Base-by-base conservation (phyloP, 2,113 vertebrate genomes). In the Oriolus oriolus region DNA sequence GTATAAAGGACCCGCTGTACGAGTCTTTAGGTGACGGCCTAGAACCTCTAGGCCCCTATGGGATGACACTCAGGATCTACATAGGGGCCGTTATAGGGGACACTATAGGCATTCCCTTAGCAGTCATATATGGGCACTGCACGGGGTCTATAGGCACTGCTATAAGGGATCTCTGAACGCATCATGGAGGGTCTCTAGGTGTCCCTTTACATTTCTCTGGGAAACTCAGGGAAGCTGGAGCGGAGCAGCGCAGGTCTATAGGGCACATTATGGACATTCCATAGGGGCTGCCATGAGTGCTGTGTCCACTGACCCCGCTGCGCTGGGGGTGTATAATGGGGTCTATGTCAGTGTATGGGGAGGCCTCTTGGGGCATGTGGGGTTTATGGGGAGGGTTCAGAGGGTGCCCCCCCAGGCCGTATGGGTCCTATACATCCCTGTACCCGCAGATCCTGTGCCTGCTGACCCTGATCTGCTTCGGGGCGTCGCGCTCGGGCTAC, bases 41-140 rank as follows among this genome's bases (percentile, higher is more conserved):
- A 20, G 23, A 20, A 26, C 5, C 22, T n/a, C 39, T 16, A 5
- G 39, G 23, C 31, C 70, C 23, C 10, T 35, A 7, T 4, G 19
- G 20, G 11, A 8, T 2, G 7, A 7, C 2, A 1, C 8, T 35
- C 42, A 6, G 27, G 15, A 18, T 6, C 42, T 13, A 3, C 5
- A 31, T 4, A 17, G 44, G 20, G 4, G 6, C 15, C 16, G 1
- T 21, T 11, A 2, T 2, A 31, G 16, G 16, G 16, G 24, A 37
- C 9, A 8, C 57, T 18, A 12, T 1, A 26, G 42, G 33, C 41
- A 7, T 6, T 57, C 6, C 30, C 14, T 8, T 1, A 3, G 31
- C 53, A 45, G 41, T 4, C 19, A 1, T 1, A 6, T 3, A 8
- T 1, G 7, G 21, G 49, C 37, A 20, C 14, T 39, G n/a, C 66